phyloP scores from a whole-genome alignment of 2,888 invertebrate genomes.

The Bimastos eiseni region DNA sequence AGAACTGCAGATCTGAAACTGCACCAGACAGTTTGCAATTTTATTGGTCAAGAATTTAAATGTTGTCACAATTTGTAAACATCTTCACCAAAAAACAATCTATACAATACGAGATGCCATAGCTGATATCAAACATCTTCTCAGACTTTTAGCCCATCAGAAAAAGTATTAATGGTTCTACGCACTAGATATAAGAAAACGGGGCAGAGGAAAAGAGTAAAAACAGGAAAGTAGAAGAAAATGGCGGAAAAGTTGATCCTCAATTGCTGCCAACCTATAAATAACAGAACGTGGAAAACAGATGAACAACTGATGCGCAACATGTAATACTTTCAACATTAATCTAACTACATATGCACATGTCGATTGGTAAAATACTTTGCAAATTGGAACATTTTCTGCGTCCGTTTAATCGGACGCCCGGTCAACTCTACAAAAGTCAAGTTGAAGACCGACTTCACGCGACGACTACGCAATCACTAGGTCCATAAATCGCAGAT shows the following conservation, averaged over 20 bases:
- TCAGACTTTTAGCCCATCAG: background rate
- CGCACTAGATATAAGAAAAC: background rate
- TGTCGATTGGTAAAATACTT: slow-evolving; percentile 13
- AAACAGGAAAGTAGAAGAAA: background rate
- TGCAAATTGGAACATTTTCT: slow-evolving; percentile 13
- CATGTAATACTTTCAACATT: background rate
- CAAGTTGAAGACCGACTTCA: background rate
- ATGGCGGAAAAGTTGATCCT: background rate
- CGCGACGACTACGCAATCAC: background rate
- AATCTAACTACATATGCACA: slow-evolving; percentile 13
- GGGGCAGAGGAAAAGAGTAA: background rate
- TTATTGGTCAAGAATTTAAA: background rate
- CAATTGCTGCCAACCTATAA: background rate
- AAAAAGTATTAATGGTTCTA: background rate
- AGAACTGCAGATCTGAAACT: background rate
- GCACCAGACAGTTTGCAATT: background rate
- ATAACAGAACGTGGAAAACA: background rate
- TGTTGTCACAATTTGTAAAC: background rate
- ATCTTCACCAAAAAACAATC: background rate
- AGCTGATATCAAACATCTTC: background rate
- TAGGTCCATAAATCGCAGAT: slow-evolving; percentile 13
- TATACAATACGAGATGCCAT: background rate
- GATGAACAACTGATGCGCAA: background rate
- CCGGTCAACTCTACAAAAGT: background rate
- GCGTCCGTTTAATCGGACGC: background rate